Percentiles rank a stretch among this genome's conserved stretches.
Conservation (phyloP, 2,888 invertebrate species). For the Ashinkailepas kermadecensis region DNA sequence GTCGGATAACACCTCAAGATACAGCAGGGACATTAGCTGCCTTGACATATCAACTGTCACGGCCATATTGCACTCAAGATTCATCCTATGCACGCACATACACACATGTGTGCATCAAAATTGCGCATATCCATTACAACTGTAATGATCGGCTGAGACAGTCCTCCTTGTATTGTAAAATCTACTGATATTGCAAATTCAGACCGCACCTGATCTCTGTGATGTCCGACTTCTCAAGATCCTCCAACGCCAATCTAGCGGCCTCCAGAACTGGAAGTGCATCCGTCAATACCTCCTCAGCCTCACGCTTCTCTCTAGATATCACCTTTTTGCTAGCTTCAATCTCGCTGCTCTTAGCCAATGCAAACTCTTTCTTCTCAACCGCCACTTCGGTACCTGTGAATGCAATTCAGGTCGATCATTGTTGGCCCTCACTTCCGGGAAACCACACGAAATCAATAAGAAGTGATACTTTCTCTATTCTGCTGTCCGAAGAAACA, state of each 20-base stretch:
- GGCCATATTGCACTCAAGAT: no score
- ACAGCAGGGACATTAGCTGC: no score
- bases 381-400: slow-evolving; percentile 50
- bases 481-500: no score
- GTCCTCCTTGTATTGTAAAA: background rate
- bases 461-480: no score
- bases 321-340: slow-evolving; percentile 73
- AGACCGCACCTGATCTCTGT: slow-evolving; percentile 61
- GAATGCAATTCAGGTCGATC: background rate
- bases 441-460: no score
- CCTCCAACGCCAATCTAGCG: slow-evolving; percentile 68
- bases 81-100: no score
- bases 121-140: no score
- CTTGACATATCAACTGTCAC: no score
- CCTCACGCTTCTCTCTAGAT: slow-evolving; percentile 70
- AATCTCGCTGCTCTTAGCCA: slow-evolving; percentile 70
- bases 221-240: slow-evolving; percentile 80
- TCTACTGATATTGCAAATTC: background rate
- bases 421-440: no score
- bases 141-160: no score
- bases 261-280: slow-evolving; percentile 78
- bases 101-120: no score
- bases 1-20: no score
- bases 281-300: slow-evolving; percentile 67
- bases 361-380: slow-evolving; percentile 69